These are phyloP conservation scores for Phenganax marumi DNA, from an alignment of 92 coral and sea anemone species.

Conservation along the genomic window DNA sequence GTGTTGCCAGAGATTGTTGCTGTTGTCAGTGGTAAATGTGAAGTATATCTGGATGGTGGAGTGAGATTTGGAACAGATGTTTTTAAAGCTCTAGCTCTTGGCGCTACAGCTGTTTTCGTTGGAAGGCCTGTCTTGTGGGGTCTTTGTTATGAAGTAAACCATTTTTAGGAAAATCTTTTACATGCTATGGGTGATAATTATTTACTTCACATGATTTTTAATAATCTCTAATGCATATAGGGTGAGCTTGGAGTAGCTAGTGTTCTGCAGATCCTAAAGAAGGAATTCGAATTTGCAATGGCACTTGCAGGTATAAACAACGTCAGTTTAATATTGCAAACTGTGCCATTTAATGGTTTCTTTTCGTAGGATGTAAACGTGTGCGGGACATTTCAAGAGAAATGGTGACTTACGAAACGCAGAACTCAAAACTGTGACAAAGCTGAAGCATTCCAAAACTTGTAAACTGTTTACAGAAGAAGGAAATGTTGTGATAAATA, in stretches of 20 bases:
- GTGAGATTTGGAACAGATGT: constrained; percentile 56
- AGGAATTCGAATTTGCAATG: constrained; percentile 33
- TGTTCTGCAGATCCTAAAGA: constrained; percentile 24
- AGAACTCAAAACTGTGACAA: background rate
- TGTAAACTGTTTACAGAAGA: no score
- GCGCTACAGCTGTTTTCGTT: constrained; percentile 50
- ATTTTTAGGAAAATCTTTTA: background rate
- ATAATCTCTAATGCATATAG: background rate
- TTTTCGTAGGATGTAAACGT: background rate
- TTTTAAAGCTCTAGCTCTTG: constrained; percentile 53
- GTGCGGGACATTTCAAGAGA: background rate
- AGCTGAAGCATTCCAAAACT: no score
- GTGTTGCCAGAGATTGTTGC: constrained; percentile 50
- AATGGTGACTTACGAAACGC: background rate
- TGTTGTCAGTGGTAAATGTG: constrained; percentile 49
- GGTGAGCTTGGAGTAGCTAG: constrained; percentile 18
- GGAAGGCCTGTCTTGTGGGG: constrained; percentile 54
- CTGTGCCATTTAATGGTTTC: background rate
- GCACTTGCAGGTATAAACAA: constrained; percentile 28
- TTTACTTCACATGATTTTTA: background rate
- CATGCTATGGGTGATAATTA: background rate
- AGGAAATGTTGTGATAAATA: no score
- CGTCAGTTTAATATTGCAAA: background rate
- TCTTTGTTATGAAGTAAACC: constrained; percentile 35
- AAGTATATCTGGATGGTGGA: constrained; percentile 56